Evolutionary conservation across 1,140 invertebrate species (phyloP), one percentile per base, ranked within the genome.

Genomic region (Centruroides sculpturatus): DNA sequence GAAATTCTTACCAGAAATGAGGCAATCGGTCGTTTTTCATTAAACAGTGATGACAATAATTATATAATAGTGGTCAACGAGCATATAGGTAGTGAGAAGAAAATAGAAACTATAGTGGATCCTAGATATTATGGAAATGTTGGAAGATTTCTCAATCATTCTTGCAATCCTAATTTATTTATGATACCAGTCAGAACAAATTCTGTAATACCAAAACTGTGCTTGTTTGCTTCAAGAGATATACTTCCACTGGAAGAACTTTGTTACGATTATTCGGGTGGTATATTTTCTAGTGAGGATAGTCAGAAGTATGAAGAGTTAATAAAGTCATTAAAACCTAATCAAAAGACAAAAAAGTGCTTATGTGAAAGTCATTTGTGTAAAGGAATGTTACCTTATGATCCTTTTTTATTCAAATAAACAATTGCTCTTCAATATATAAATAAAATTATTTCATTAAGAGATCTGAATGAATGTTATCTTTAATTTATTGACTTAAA

Each of bases 141-240:
- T 55, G 85, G 87, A 56, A 81, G 93, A 7, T 97, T 96, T 74
- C 89, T 96, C 64, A 98, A 97, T 79, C 93, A 97, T 76, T 86
- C 86, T 56, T 97, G 93, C 73, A 81, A 83, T 49, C 89, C 93
- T 4, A 96, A 94, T 79, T 75, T 95, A 53, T 78, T 88, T 63
- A 87, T 92, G 1, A 87, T 95, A 13, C 59, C 64, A 36, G 35
- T 65, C 49, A 48, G 64, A 9, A 50, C 56, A 11, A 48, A 59
- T 47, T 60, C 51, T 51, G 59, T 65, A 57, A 23, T 65, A 35
- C 60, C 64, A 12, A 59, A 48, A 51, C 49, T 65, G 12, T 59
- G 60, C n/a, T 62, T 65, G 7, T 65, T 65, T 62, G 57, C 64
- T 11, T 57, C 48, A 35, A 9, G 48, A 8, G 53, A 65, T 47